phyloP scores from a whole-genome alignment of 1,140 invertebrate species.

The Saccostrea cuccullata region DNA sequence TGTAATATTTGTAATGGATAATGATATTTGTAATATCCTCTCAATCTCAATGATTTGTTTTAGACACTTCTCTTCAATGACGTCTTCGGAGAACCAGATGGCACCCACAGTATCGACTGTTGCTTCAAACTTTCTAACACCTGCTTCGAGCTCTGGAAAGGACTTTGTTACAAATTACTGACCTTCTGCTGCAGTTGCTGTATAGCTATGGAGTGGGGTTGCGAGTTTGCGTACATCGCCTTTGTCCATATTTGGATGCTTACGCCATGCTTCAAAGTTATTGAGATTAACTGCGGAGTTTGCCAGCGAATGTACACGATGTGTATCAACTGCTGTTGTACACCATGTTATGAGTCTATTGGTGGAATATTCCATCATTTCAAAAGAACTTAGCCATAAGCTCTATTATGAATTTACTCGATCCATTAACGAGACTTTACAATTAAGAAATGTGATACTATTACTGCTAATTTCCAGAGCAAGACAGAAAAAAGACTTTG shows the following conservation, averaged over 20 bases:
- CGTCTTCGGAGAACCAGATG: constrained; percentile 87
- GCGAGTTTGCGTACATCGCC: constrained; percentile 86
- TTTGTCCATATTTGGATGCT: constrained; percentile 80
- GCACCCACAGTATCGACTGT: constrained; percentile 85
- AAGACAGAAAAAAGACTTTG: too few species aligned
- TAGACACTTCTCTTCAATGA: constrained; percentile 82
- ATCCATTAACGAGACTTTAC: too few species aligned
- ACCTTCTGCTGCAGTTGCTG: constrained; percentile 85
- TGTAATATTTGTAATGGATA: background rate
- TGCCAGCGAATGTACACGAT: constrained; percentile 81
- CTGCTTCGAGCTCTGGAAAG: constrained; percentile 84
- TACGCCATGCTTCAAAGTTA: constrained; percentile 71
- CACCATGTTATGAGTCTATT: constrained; percentile 43
- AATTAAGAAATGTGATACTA: too few species aligned
- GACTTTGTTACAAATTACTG: constrained; percentile 85
- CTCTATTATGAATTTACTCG: too few species aligned
- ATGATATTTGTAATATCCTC: background rate
- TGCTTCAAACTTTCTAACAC: constrained; percentile 85
- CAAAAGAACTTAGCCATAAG: background rate
- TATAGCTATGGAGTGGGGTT: constrained; percentile 84
- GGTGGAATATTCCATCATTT: constrained; percentile 44
- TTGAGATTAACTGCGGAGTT: constrained; percentile 82
- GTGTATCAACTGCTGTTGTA: constrained; percentile 80
- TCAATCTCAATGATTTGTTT: background rate
- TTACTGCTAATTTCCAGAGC: too few species aligned